Evolutionary conservation across 2,888 invertebrate genomes (phyloP).

Genomic region (Lepidonotus clava): DNA sequence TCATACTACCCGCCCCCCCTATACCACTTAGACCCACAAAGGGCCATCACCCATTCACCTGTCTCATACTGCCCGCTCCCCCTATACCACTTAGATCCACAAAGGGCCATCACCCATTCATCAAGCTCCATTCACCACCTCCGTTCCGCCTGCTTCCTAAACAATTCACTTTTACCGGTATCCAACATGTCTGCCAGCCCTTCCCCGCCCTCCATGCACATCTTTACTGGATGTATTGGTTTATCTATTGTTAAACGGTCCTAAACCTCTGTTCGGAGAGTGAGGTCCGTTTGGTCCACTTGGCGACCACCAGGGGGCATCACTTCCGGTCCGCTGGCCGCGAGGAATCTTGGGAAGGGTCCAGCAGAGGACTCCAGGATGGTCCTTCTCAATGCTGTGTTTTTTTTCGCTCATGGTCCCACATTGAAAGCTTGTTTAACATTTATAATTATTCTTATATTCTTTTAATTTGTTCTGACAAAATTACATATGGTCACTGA

Average conservation of each 20-base stretch:
- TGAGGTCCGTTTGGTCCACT: neutral
- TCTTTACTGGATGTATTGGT: no score
- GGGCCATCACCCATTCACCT: no score
- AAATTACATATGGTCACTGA: neutral
- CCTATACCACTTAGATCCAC: neutral
- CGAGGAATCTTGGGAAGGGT: neutral
- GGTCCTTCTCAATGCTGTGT: neutral
- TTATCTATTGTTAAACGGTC: no score
- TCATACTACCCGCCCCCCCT: no score
- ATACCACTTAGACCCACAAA: no score
- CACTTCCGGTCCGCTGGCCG: neutral
- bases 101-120: neutral
- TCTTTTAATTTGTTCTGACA: no score
- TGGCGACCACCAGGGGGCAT: neutral
- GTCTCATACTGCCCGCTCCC: no score
- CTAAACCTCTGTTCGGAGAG: no score
- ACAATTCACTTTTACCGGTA: slow-evolving; percentile 16
- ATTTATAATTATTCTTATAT: no score
- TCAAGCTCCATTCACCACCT: neutral
- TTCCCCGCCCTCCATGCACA: no score
- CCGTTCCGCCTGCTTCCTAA: neutral
- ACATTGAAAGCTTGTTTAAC: neutral
- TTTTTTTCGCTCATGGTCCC: neutral
- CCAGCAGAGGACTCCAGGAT: neutral
- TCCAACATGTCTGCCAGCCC: neutral